Evolutionary conservation across 2,797 vertebrate species (phyloP).

Genomic region (Neosilurus mollespiculum): DNA sequence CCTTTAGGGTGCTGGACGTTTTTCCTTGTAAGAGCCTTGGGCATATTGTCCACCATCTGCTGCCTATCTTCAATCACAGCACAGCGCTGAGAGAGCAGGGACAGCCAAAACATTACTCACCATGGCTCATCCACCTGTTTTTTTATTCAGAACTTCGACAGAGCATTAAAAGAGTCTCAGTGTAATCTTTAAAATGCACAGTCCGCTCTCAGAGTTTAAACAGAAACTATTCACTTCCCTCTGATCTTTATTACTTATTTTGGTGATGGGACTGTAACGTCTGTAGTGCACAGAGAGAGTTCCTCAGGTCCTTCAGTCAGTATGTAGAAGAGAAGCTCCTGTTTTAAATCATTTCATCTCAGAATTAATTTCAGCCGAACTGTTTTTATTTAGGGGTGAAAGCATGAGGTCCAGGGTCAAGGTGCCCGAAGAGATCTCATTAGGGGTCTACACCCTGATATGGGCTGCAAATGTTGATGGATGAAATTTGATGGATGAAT

Average conservation of each 20-base stretch:
- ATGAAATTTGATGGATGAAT: no score
- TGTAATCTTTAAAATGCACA: not conserved
- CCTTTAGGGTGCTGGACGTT: constrained; percentile 35
- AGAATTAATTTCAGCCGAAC: no score
- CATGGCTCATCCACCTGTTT: constrained; percentile 19
- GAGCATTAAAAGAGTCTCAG: not conserved
- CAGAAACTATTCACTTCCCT: not conserved
- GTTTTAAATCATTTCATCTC: no score
- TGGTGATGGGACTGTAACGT: no score
- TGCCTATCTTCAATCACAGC: constrained; percentile 55
- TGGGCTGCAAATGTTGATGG: no score
- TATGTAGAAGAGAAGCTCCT: not conserved
- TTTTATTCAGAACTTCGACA: not conserved
- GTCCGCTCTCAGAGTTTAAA: not conserved
- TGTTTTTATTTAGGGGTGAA: no score
- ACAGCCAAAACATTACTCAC: constrained; percentile 35
- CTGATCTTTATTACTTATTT: not conserved
- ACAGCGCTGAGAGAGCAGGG: constrained; percentile 12
- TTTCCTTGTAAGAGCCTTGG: constrained; percentile 33
- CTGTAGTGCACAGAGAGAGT: not conserved
- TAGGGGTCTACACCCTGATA: no score
- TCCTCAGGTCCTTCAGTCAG: not conserved
- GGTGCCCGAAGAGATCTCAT: no score
- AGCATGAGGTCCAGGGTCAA: no score
- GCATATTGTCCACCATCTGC: constrained; percentile 56